A percentile compares a stretch with the other conserved stretches of the same genome.
These are phyloP conservation scores for Panonychus citri DNA, from an alignment of 1,140 invertebrate species.

Conservation along the genomic window DNA sequence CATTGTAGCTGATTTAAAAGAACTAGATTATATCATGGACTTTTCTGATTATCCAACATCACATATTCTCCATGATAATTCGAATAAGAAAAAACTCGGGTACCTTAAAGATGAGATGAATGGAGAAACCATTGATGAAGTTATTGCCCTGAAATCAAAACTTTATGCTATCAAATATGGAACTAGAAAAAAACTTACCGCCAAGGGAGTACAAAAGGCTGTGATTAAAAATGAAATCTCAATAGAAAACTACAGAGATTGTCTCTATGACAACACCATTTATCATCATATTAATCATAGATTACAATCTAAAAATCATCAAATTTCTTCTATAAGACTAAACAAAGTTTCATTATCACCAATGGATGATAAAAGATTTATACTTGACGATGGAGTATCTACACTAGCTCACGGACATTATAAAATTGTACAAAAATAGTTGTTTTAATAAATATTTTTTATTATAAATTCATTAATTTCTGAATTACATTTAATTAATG, in stretches of 20 bases:
- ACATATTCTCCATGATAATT: constrained; percentile 7
- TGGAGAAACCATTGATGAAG: constrained; percentile 21
- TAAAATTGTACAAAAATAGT: background rate
- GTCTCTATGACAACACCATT: background rate
- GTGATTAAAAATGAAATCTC: background rate
- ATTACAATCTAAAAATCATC: background rate
- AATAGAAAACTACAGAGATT: background rate
- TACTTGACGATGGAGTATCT: background rate
- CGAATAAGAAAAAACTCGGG: constrained; percentile 27
- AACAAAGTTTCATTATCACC: background rate
- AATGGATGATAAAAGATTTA: background rate
- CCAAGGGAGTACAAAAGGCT: background rate
- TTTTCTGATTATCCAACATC: constrained; percentile 14
- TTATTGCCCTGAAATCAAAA: constrained; percentile 23
- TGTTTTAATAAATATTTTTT: background rate
- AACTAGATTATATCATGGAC: constrained; percentile 10
- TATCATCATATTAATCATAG: background rate
- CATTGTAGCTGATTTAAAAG: constrained; percentile 12
- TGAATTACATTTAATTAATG: background rate
- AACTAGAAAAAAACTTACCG: background rate
- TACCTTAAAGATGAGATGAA: constrained; percentile 28
- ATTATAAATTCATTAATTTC: background rate
- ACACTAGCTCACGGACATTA: background rate
- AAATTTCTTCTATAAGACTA: background rate
- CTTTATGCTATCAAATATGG: background rate